These are phyloP conservation scores for Gouania willdenowi DNA, from an alignment of 2,797 vertebrate genomes.

Conservation along the genomic window DNA sequence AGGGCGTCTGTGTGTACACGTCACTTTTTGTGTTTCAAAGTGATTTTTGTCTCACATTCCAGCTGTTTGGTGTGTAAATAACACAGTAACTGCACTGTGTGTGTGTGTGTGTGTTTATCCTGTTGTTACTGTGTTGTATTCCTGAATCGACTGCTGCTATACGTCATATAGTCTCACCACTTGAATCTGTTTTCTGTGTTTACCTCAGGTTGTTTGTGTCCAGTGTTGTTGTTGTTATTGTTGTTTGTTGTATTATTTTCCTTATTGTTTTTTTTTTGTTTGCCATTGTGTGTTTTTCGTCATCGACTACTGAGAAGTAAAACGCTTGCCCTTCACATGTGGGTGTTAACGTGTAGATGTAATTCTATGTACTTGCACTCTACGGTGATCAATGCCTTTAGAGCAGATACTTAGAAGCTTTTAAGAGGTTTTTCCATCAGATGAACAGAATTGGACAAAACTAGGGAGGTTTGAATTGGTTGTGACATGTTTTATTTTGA, in stretches of 20 bases:
- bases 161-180: constrained; percentile 91
- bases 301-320: constrained; percentile 77
- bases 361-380: constrained; percentile 43
- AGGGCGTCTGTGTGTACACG: constrained; percentile 57
- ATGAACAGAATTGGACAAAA: too few species aligned
- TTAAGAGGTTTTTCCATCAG: too few species aligned
- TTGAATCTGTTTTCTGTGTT: constrained; percentile 94
- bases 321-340: constrained; percentile 70
- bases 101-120: constrained; percentile 9
- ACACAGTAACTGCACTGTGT: constrained; percentile 62
- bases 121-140: constrained; percentile 85
- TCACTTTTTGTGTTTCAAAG: constrained; percentile 78
- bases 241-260: constrained; percentile 64
- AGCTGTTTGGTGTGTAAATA: constrained; percentile 87
- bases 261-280: constrained; percentile 73
- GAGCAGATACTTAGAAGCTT: constrained; percentile 56
- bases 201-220: constrained; percentile 96
- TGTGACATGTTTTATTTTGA: constrained; percentile 71
- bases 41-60: constrained; percentile 93
- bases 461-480: too few species aligned
- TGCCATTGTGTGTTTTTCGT: constrained; percentile 82
- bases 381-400: constrained; percentile 61
- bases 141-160: constrained; percentile 91
- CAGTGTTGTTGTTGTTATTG: constrained; percentile 66
- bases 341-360: constrained; percentile 57